Evolutionary conservation across 1,140 invertebrate species (phyloP).

Genomic region (Danaus melanippus): DNA sequence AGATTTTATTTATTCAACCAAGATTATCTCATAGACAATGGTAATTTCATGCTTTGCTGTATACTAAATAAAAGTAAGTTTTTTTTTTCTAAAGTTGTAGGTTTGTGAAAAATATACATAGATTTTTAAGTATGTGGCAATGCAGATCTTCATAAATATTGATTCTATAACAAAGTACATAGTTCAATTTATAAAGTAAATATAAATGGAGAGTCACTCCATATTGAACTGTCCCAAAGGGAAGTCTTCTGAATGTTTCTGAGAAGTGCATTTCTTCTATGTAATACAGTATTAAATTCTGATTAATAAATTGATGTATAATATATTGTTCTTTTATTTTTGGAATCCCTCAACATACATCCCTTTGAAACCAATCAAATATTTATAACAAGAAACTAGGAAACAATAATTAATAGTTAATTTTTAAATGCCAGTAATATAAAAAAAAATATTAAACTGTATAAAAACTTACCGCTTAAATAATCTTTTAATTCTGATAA

Average conservation of each 20-base stretch:
- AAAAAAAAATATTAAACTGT: no score
- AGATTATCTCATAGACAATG: constrained; percentile 56
- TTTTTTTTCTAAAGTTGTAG: constrained; percentile 59
- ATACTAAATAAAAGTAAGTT: constrained; percentile 41
- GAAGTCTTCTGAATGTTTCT: constrained; percentile 88
- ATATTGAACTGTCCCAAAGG: constrained; percentile 67
- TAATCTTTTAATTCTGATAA: no score
- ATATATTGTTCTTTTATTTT: constrained; percentile 22
- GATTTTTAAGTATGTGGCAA: constrained; percentile 71
- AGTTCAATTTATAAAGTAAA: constrained; percentile 51
- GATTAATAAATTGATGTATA: constrained; percentile 73
- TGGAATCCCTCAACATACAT: neutral
- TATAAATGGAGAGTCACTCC: constrained; percentile 49
- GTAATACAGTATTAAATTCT: constrained; percentile 89
- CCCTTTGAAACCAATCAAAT: no score
- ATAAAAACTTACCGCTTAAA: no score
- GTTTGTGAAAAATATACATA: constrained; percentile 70
- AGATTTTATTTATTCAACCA: constrained; percentile 69
- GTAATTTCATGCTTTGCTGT: constrained; percentile 56
- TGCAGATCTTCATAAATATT: constrained; percentile 69
- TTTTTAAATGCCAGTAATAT: no score
- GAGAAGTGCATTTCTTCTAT: constrained; percentile 90
- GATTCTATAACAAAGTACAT: constrained; percentile 58
- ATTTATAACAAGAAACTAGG: no score
- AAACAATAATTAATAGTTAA: no score